Conservation (phyloP, 2,888 invertebrate species). For the Epistrophella euchroma region DNA sequence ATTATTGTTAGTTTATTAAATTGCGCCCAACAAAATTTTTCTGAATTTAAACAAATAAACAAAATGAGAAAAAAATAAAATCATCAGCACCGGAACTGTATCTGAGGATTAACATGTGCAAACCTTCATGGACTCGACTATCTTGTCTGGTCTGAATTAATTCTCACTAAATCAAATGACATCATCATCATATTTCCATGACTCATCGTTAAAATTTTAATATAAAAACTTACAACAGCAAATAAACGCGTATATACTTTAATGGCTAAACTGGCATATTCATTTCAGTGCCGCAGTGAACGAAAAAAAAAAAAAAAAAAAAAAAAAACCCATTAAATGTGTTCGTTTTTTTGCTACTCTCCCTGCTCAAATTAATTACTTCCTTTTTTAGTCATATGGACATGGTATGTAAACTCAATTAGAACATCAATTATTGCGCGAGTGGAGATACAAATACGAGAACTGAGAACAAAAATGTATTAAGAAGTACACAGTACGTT, state of each 20-base stretch:
- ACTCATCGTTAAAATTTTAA: neutral
- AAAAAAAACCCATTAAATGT: slow-evolving; percentile 2
- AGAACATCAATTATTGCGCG: slow-evolving; percentile 20
- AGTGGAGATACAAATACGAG: slow-evolving; percentile 1
- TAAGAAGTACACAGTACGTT: neutral
- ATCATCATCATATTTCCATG: neutral
- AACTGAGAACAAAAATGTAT: neutral
- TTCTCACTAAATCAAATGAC: slow-evolving; percentile 3
- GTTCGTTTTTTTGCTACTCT: neutral
- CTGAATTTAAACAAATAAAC: neutral
- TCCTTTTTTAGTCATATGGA: slow-evolving; percentile 51
- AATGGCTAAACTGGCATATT: neutral
- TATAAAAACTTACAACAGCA: neutral
- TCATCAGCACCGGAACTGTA: neutral
- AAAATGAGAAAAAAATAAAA: neutral
- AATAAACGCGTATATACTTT: neutral
- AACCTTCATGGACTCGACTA: slow-evolving; percentile 1
- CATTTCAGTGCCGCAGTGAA: neutral
- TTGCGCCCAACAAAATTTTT: neutral
- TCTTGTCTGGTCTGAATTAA: neutral
- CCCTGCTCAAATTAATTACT: slow-evolving; percentile 45
- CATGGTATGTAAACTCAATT: slow-evolving; percentile 46
- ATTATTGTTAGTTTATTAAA: neutral
- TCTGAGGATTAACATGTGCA: neutral
- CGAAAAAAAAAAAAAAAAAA: neutral